Base-by-base conservation (phyloP, 2,888 invertebrate species). In the Penaeus monodon region DNA sequence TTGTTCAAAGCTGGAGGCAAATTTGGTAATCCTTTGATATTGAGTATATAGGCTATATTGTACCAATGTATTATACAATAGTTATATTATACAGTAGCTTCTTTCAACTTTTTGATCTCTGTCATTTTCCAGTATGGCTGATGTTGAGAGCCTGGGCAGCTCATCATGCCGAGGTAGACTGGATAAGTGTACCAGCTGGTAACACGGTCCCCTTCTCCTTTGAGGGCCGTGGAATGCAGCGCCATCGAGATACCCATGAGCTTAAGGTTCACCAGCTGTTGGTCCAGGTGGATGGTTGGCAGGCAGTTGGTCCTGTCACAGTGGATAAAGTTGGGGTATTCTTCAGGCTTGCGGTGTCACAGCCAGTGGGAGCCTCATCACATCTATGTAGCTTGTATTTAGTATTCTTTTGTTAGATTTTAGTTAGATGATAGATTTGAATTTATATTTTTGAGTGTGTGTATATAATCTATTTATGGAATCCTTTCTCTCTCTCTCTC, bases 271-370 rank as follows among this genome's bases (percentile, higher is more conserved):
- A 98, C 93, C 98, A 98, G 93, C 94, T 99, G 89, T 95, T 96
- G 70, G 96, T 99, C 68, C 94, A 96, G 84, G 96, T 99, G 38
- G 96, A 97, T 91, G 98, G 97, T 82, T 99, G 98, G 98, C 94
- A 95, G 90, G 93, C 94, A 65, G 95, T 97, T 81, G 95, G 96
- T 90, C 97, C 99, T 0, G 96, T 99, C 27, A 97, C 98, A 17
- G 97, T 99, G 0, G 99, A 99, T 93, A 96, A 97, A 92, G 98
- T 99, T 38, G 99, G 99, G 3, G 95, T 96, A 74, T 99, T 96
- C 93, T 99, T 99, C 92, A 93, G 97, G n/a, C 92, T 91, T 85
- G 90, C 90, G 24, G 27, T 82, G 12, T 85, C 88, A 27, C 73
- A 76, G 63, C 78, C 88, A 44, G 81, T 85, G 22, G 27, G 85